A percentile compares a stretch with the other conserved stretches of the same genome.
phyloP scores from a whole-genome alignment of 2,888 invertebrate genomes.

The Caenorhabditis becei region DNA sequence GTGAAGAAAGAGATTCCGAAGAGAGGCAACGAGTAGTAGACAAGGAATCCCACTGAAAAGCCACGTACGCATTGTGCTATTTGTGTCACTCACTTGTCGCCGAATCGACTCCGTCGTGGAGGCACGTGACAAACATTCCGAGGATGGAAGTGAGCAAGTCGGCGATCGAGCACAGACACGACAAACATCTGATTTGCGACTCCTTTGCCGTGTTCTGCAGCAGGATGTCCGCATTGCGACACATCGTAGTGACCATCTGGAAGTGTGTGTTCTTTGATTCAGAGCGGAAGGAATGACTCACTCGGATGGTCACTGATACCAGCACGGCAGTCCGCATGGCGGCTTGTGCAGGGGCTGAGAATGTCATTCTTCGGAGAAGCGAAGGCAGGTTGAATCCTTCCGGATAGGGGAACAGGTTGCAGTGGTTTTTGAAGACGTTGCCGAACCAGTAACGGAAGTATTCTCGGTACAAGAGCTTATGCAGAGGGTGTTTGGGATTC shows the following conservation, averaged over 20 bases:
- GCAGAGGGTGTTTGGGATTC: conserved; percentile 40
- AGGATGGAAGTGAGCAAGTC: conserved; percentile 33
- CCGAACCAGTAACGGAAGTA: conserved; percentile 47
- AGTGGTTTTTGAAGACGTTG: conserved; percentile 40
- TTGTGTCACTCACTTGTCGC: conserved; percentile 29
- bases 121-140: conserved; percentile 43
- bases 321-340: conserved; percentile 51
- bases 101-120: conserved; percentile 42
- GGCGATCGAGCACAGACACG: conserved; percentile 26
- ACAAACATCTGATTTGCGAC: conserved; percentile 22
- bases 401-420: conserved; percentile 53
- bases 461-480: conserved; percentile 33
- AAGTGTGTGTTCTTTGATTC: conserved; percentile 1
- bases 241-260: conserved; percentile 33
- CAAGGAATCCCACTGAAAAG: conserved; percentile 56
- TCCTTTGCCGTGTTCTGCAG: conserved; percentile 30
- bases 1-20: conserved; percentile 45
- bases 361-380: conserved; percentile 52
- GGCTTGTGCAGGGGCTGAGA: conserved; percentile 44
- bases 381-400: conserved; percentile 45
- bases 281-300: conserved; percentile 4
- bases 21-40: conserved; percentile 42
- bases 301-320: conserved; percentile 44
- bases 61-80: too few species aligned
- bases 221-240: conserved; percentile 35